These are phyloP conservation scores for Epicauta chinensis DNA, from an alignment of 1,140 invertebrate genomes.

Conservation along the genomic window DNA sequence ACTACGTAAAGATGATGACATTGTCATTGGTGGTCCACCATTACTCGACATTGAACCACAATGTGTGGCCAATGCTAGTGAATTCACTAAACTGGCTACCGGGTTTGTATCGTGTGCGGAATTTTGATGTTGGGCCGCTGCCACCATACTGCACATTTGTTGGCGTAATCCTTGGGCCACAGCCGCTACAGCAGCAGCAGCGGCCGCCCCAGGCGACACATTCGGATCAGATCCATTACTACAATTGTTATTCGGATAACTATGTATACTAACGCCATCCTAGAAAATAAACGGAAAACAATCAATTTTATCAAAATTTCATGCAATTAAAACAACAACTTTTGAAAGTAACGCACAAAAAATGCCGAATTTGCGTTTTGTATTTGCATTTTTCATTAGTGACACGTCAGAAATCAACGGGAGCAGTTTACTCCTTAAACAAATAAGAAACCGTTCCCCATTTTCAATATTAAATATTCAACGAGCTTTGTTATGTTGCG, in stretches of 20 bases:
- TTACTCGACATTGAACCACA: slow-evolving; percentile 41
- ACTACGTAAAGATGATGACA: slow-evolving; percentile 36
- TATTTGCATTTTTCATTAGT: no score
- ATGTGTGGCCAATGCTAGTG: slow-evolving; percentile 37
- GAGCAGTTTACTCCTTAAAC: no score
- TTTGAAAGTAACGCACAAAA: no score
- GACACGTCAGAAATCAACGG: no score
- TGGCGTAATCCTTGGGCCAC: slow-evolving; percentile 63
- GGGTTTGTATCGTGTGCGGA: slow-evolving; percentile 49
- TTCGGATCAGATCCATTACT: slow-evolving; percentile 56
- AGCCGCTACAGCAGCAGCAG: slow-evolving; percentile 66
- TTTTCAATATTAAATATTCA: no score
- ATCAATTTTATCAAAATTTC: neutral
- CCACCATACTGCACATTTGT: slow-evolving; percentile 67
- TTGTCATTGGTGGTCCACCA: slow-evolving; percentile 38
- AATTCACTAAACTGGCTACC: slow-evolving; percentile 41
- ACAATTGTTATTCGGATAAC: slow-evolving; percentile 41
- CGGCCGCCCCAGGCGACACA: slow-evolving; percentile 56
- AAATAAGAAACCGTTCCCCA: no score
- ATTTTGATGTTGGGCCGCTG: slow-evolving; percentile 50
- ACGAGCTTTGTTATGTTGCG: no score
- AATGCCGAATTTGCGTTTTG: no score
- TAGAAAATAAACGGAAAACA: slow-evolving; percentile 18
- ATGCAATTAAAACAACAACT: no score
- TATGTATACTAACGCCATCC: slow-evolving; percentile 38